Evolutionary conservation across 1,140 invertebrate species (phyloP).

Genomic region (Trypoxylus dichotomus): DNA sequence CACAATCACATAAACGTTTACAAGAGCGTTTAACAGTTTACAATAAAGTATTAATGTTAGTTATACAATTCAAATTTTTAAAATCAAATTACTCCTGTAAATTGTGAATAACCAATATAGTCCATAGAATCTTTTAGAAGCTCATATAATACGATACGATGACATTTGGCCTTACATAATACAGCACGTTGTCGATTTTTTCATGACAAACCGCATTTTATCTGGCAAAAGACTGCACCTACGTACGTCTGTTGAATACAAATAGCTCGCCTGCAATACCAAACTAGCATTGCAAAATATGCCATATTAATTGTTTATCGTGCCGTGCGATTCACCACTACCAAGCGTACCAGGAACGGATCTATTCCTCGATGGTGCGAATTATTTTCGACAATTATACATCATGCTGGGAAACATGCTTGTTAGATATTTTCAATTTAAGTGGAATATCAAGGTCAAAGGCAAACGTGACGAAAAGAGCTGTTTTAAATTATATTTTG

Average conservation of each 20-base stretch:
- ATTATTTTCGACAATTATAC: conserved; percentile 4
- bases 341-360: too few relatives aligned
- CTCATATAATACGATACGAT: not conserved
- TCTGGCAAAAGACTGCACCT: not conserved
- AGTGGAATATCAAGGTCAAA: not conserved
- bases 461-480: not conserved
- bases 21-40: too few relatives aligned
- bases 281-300: not conserved
- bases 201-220: not conserved
- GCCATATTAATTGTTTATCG: not conserved
- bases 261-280: not conserved
- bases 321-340: not conserved
- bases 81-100: too few relatives aligned
- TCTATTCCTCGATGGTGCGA: not conserved
- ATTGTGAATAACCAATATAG: too few relatives aligned
- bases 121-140: too few relatives aligned
- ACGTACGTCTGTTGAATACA: not conserved
- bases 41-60: too few relatives aligned
- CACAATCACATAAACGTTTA: too few relatives aligned
- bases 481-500: not conserved
- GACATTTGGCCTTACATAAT: not conserved
- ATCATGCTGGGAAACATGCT: not conserved
- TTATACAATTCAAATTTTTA: too few relatives aligned
- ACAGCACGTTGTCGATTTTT: not conserved
- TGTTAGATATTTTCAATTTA: not conserved